Percentiles rank a stretch among this genome's conserved stretches.
These are phyloP conservation scores for Ceyx cyanopectus DNA, from an alignment of 2,113 vertebrate genomes.

Conservation along the genomic window DNA sequence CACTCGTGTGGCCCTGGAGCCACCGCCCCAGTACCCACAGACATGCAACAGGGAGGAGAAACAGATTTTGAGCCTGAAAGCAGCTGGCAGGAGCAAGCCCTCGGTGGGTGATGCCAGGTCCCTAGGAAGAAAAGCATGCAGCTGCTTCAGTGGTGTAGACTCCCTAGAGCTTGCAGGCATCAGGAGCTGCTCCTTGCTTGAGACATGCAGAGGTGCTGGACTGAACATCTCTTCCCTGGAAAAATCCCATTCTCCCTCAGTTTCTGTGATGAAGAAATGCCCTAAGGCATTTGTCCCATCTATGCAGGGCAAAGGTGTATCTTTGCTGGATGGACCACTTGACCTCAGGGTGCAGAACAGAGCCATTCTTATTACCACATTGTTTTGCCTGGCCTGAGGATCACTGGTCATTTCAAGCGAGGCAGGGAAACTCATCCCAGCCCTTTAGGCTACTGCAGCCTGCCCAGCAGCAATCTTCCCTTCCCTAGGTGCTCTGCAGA, in stretches of 20 bases:
- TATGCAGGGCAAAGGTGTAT: neutral
- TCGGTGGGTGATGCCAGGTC: neutral
- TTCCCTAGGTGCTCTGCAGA: neutral
- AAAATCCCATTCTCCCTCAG: neutral
- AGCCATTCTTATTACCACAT: neutral
- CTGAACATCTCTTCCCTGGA: neutral
- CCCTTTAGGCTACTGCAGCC: neutral
- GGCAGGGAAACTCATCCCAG: neutral
- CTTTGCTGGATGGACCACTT: accelerated
- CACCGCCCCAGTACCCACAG: neutral
- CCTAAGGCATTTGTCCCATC: neutral
- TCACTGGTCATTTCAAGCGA: neutral
- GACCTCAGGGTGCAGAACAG: neutral
- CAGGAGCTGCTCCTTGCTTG: neutral
- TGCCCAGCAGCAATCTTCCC: neutral
- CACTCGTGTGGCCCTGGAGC: accelerated
- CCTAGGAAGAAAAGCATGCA: neutral
- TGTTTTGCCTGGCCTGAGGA: neutral
- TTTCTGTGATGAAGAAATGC: neutral
- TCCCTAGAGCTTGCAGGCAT: neutral
- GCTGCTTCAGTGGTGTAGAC: neutral
- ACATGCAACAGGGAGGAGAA: neutral
- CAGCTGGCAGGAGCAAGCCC: neutral
- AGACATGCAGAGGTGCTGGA: neutral
- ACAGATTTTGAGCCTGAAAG: neutral